Evolutionary conservation across 2,113 vertebrate genomes (phyloP), one percentile per base, ranked within the genome.

Genomic region (Notechis scutatus): DNA sequence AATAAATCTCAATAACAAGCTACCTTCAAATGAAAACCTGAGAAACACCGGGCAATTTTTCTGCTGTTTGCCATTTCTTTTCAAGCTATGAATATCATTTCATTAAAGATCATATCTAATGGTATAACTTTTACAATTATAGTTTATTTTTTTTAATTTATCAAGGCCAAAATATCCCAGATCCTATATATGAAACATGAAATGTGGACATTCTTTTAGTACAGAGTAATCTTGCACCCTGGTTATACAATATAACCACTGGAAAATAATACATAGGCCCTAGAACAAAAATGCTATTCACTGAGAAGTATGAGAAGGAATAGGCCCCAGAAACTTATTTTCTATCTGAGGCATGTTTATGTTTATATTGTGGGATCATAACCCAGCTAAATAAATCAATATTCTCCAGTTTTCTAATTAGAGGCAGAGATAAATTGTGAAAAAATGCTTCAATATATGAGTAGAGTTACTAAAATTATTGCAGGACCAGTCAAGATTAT

Each of bases 1-100:
- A 11, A 85, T 87, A 93, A 94, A 87, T 61, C 26, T 64, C 23
- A 89, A 88, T 54, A 50, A 21, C 81, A 92, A 90, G 91, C 6
- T 24, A 57, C 6, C 39, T 92, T 50, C 10, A 42, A 14, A 47
- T 15, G n/a, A 91, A 91, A 90, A 90, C 10, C 1, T 56, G 1
- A 3, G 3, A 24, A 21, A 74, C 12, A 88, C 14, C 14, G 55
- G 6, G 24, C 5, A 52, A 20, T 88, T 29, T 88, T 69, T 29
- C n/a, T 55, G 7, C 34, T 54, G 1, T 74, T 88, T 92, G 29
- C 7, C 24, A 39, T 92, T 59, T 92, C 9, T 88, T 74, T 26
- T 55, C 23, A 14, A 91, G 26, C 42, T 61, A 47, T 86, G 61
- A 69, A 50, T 90, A 45, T 57, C 18, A n/a, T 61, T 56, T 34